Percentiles rank a stretch among this genome's conserved stretches.
Evolutionary conservation across 1,140 invertebrate species (phyloP).

Genomic region (Zaprionus nigranus): DNA sequence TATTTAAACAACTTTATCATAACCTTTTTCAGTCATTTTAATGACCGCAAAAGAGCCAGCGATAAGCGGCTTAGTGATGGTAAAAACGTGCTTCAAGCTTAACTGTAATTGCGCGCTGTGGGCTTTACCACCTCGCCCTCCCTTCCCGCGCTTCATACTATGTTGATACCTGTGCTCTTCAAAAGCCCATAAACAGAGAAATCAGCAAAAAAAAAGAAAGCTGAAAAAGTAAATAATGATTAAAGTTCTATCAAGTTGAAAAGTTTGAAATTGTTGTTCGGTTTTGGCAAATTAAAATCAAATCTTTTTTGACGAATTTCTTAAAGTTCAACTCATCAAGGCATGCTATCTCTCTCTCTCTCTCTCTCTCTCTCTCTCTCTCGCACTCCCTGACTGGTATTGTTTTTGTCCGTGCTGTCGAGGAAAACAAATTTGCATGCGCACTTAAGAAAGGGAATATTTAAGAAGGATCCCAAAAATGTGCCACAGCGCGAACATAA

Average conservation of each 20-base stretch:
- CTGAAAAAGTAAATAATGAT: constrained; percentile 4
- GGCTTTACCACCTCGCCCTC: neutral
- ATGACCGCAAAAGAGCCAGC: constrained; percentile 26
- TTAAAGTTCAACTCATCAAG: constrained; percentile 31
- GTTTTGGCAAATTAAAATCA: constrained; percentile 6
- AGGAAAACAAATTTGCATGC: constrained; percentile 71
- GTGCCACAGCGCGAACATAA: constrained; percentile 76
- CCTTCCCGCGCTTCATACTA: neutral
- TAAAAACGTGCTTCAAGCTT: constrained; percentile 1
- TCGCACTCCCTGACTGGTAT: neutral
- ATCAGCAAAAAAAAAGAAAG: neutral
- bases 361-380: neutral
- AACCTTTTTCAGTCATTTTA: constrained; percentile 15
- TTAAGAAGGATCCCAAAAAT: constrained; percentile 63
- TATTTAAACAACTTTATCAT: neutral
- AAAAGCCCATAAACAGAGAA: constrained; percentile 12
- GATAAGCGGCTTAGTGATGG: constrained; percentile 28
- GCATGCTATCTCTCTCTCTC: neutral
- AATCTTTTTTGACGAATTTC: constrained; percentile 16
- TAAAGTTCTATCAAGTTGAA: constrained; percentile 9
- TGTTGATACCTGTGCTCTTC: neutral
- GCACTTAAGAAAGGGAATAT: constrained; percentile 76
- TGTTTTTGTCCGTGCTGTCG: constrained; percentile 22
- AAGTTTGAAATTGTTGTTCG: constrained; percentile 28
- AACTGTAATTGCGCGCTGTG: constrained; percentile 14